Percentiles rank a stretch among this genome's conserved stretches.
These are phyloP conservation scores for Exephanes ischioxanthus DNA, from an alignment of 2,888 invertebrate species.

Conservation along the genomic window DNA sequence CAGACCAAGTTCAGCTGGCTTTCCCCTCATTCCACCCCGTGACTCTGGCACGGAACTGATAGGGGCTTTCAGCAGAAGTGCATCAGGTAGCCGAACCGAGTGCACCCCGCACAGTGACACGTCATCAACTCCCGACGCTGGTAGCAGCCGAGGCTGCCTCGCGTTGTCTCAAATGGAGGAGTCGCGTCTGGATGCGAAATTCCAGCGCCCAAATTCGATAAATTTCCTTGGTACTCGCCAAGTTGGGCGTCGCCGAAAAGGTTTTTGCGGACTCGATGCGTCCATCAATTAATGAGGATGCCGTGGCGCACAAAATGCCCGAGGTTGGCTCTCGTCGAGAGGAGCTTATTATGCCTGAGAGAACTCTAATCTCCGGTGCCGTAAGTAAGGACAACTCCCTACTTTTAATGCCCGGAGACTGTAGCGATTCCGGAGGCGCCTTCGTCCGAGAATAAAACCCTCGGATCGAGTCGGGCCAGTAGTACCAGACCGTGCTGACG, in stretches of 20 bases:
- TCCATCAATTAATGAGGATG: neutral
- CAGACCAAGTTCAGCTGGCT: slow-evolving; percentile 42
- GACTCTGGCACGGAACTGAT: slow-evolving; percentile 57
- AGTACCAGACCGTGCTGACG: slow-evolving; percentile 45
- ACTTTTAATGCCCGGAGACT: slow-evolving; percentile 13
- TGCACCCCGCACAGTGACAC: slow-evolving; percentile 22
- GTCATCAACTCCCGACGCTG: slow-evolving; percentile 30
- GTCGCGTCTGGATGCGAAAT: slow-evolving; percentile 1
- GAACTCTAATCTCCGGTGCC: slow-evolving; percentile 45
- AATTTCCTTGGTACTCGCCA: too few species aligned
- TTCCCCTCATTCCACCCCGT: slow-evolving; percentile 49
- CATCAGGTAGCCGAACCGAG: slow-evolving; percentile 28
- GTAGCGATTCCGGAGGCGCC: slow-evolving; percentile 40
- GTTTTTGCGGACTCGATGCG: too few species aligned
- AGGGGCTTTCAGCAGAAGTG: slow-evolving; percentile 50
- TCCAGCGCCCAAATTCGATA: neutral
- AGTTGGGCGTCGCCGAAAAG: too few species aligned
- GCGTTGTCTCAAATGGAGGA: neutral
- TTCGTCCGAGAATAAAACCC: slow-evolving; percentile 60
- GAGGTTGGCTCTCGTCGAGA: slow-evolving; percentile 19
- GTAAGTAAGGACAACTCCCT: slow-evolving; percentile 47
- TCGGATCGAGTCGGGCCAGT: slow-evolving; percentile 54
- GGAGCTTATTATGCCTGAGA: slow-evolving; percentile 63
- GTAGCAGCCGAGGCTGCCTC: neutral
- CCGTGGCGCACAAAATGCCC: neutral